Conservation (phyloP, 2,113 vertebrate species). For the Cacatua alba region DNA sequence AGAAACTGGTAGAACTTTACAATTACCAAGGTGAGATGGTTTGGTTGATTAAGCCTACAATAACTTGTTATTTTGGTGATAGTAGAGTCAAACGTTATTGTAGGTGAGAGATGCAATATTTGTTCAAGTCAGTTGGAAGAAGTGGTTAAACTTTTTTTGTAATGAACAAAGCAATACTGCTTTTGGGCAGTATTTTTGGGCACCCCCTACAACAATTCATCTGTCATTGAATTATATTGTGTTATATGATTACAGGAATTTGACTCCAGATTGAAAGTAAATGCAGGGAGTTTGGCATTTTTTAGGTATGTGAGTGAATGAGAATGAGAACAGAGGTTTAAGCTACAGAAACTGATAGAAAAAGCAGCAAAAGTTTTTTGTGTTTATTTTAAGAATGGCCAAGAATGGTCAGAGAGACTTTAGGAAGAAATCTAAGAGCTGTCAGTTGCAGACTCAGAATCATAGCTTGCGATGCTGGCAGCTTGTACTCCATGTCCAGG, state of each 20-base stretch:
- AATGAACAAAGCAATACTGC: not conserved
- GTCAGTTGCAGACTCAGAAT: not conserved
- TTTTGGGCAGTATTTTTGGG: not conserved
- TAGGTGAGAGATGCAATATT: not conserved
- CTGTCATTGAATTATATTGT: not conserved
- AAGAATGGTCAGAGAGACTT: not conserved
- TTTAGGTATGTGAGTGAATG: not conserved
- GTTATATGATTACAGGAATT: not conserved
- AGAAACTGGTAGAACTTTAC: slow-evolving; percentile 1
- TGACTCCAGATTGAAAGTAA: not conserved
- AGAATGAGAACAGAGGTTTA: not conserved
- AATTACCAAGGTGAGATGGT: not conserved
- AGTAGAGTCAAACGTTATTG: not conserved
- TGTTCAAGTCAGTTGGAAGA: not conserved
- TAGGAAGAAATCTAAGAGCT: not conserved
- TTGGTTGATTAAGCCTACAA: not conserved
- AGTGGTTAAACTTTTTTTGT: not conserved
- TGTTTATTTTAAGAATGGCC: not conserved
- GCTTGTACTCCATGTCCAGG: not conserved
- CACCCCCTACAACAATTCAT: not conserved
- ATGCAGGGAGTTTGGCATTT: not conserved
- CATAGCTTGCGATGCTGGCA: not conserved
- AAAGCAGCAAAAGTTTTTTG: not conserved
- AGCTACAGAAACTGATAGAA: not conserved
- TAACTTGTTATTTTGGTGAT: not conserved